A percentile compares a stretch with the other conserved stretches of the same genome.
phyloP scores from a whole-genome alignment of 1,140 invertebrate species.

The Homalodisca vitripennis region DNA sequence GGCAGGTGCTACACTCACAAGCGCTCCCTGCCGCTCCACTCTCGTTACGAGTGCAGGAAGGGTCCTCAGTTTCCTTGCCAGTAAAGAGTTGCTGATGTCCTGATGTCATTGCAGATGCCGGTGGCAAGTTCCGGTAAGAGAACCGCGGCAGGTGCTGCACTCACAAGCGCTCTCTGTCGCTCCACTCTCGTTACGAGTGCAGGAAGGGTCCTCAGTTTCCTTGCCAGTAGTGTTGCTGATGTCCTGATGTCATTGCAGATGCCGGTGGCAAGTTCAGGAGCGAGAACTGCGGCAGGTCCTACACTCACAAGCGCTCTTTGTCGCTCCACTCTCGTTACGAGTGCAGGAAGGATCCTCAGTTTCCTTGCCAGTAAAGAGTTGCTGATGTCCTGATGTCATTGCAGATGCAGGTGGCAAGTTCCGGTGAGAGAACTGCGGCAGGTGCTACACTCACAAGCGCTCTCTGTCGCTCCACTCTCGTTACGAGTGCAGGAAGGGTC shows the following conservation, averaged over 20 bases:
- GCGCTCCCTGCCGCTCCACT: conserved; percentile 50
- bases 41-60: conserved; percentile 55
- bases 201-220: conserved; percentile 52
- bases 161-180: conserved; percentile 46
- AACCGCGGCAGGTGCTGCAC: conserved; percentile 44
- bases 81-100: no score
- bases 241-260: no score
- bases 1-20: conserved; percentile 38
- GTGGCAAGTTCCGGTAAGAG: conserved; percentile 40
- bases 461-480: conserved; percentile 53
- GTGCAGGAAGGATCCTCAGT: conserved; percentile 54
- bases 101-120: no score
- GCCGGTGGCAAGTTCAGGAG: conserved; percentile 24
- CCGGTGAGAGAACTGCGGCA: conserved; percentile 48
- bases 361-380: conserved; percentile 47
- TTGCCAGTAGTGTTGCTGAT: conserved; percentile 46
- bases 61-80: conserved; percentile 51
- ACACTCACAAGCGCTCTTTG: conserved; percentile 43
- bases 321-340: conserved; percentile 55
- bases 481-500: conserved; percentile 55
- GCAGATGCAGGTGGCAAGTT: no score
- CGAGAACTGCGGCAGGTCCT: conserved; percentile 47
- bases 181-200: conserved; percentile 56
- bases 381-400: no score
- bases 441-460: conserved; percentile 37